phyloP scores from a whole-genome alignment of 2,888 invertebrate species.

The Stenoptilia bipunctidactyla region DNA sequence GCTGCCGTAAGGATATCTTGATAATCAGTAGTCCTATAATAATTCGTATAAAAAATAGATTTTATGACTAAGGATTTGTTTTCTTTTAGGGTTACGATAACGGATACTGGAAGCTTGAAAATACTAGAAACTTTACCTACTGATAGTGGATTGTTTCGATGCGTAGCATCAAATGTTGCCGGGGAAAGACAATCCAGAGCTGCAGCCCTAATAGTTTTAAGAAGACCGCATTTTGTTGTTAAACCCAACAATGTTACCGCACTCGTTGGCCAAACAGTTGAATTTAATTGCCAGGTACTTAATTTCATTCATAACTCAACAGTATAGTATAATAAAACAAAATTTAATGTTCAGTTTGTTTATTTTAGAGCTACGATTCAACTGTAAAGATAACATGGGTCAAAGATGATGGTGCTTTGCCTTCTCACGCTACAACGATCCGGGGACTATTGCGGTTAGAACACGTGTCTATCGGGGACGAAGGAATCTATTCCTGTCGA shows the following conservation, averaged over 20 bases:
- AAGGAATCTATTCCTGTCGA: slow-evolving; percentile 92
- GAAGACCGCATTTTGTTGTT: slow-evolving; percentile 89
- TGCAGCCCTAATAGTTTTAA: slow-evolving; percentile 85
- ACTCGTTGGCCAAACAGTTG: slow-evolving; percentile 84
- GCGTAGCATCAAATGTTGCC: slow-evolving; percentile 92
- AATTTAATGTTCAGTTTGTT: slow-evolving; percentile 11
- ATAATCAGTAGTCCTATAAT: too few relatives aligned
- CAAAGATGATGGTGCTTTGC: slow-evolving; percentile 55
- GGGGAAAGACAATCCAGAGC: slow-evolving; percentile 86
- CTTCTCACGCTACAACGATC: slow-evolving; percentile 48
- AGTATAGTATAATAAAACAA: background rate
- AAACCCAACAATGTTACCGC: slow-evolving; percentile 89
- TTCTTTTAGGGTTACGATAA: slow-evolving; percentile 76
- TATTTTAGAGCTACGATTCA: slow-evolving; percentile 55
- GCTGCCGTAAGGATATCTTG: too few relatives aligned
- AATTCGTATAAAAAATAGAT: background rate
- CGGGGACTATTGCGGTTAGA: slow-evolving; percentile 78
- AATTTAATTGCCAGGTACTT: slow-evolving; percentile 83
- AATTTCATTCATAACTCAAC: background rate
- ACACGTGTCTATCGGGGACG: slow-evolving; percentile 86
- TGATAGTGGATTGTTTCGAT: slow-evolving; percentile 93
- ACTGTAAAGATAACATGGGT: slow-evolving; percentile 63
- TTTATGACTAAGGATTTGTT: background rate
- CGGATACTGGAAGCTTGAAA: slow-evolving; percentile 91
- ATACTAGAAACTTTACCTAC: slow-evolving; percentile 89